Conservation (phyloP, 2,888 invertebrate genomes). For the Phragmatobia fuliginosa region DNA sequence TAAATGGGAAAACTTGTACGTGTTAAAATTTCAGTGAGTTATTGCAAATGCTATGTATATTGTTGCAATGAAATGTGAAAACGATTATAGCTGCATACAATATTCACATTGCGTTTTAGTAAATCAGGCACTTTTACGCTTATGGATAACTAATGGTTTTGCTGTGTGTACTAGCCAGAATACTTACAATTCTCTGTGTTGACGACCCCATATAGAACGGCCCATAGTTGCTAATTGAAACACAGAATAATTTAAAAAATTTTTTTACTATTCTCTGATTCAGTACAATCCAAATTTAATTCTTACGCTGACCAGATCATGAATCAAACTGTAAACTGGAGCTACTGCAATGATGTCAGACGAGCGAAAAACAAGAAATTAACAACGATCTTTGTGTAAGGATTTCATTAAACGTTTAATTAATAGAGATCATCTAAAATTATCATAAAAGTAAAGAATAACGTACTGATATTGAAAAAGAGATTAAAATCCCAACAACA, state of each 20-base stretch:
- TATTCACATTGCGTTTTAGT: too few species aligned
- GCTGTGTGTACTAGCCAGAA: conserved; percentile 41
- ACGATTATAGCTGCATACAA: conserved; percentile 13
- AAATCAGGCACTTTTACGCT: conserved; percentile 22
- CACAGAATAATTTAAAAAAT: conserved; percentile 35
- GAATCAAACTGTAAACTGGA: conserved; percentile 72
- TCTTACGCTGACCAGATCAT: conserved; percentile 60
- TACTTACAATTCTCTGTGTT: conserved; percentile 61
- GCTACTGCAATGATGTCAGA: conserved; percentile 72
- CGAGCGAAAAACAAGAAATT: conserved; percentile 65
- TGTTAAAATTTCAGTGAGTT: conserved; percentile 18
- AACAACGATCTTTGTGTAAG: conserved; percentile 61
- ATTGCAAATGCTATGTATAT: not conserved
- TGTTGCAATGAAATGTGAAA: conserved; percentile 11
- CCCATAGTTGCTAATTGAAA: conserved; percentile 52
- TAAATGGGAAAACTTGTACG: conserved; percentile 10
- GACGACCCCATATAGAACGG: conserved; percentile 56
- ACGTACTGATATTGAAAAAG: conserved; percentile 32
- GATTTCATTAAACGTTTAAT: conserved; percentile 61
- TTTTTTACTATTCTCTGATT: conserved; percentile 44
- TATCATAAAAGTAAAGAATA: conserved; percentile 49
- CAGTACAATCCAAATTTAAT: conserved; percentile 55
- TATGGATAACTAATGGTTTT: conserved; percentile 44
- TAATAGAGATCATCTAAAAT: conserved; percentile 50
- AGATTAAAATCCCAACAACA: not conserved